phyloP scores from a whole-genome alignment of 2,888 invertebrate species.

The Willowsia nigromaculata region DNA sequence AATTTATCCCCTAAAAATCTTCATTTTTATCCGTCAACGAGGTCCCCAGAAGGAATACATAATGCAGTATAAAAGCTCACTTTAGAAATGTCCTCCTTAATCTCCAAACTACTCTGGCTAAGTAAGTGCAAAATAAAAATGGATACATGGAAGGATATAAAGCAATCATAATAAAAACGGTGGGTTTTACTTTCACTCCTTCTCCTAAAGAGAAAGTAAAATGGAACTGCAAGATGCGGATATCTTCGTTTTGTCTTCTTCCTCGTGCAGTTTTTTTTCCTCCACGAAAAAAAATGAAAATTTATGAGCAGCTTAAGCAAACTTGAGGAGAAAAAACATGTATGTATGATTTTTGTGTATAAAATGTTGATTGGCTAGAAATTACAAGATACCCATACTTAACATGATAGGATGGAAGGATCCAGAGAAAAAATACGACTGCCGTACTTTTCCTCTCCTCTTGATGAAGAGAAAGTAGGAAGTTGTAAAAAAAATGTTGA shows the following conservation, averaged over 20 bases:
- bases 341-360: not conserved
- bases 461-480: slow-evolving; percentile 2
- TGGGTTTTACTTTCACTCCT: not conserved
- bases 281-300: slow-evolving; percentile 2
- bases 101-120: slow-evolving; percentile 31
- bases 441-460: not conserved
- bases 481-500: slow-evolving; percentile 63
- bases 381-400: too few species aligned
- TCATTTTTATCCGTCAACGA: not conserved
- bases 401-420: not conserved
- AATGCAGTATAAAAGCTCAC: slow-evolving; percentile 9
- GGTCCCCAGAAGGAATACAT: not conserved
- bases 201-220: not conserved
- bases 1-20: not conserved
- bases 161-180: slow-evolving; percentile 38
- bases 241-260: not conserved
- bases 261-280: not conserved
- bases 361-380: not conserved
- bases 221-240: not conserved
- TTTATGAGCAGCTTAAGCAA: slow-evolving; percentile 23
- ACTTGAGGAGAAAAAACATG: not conserved
- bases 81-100: slow-evolving; percentile 40
- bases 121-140: slow-evolving; percentile 35
- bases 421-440: not conserved
- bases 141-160: slow-evolving; percentile 24